Conservation (phyloP, 2,797 vertebrate genomes). For the Amniataba percoides region DNA sequence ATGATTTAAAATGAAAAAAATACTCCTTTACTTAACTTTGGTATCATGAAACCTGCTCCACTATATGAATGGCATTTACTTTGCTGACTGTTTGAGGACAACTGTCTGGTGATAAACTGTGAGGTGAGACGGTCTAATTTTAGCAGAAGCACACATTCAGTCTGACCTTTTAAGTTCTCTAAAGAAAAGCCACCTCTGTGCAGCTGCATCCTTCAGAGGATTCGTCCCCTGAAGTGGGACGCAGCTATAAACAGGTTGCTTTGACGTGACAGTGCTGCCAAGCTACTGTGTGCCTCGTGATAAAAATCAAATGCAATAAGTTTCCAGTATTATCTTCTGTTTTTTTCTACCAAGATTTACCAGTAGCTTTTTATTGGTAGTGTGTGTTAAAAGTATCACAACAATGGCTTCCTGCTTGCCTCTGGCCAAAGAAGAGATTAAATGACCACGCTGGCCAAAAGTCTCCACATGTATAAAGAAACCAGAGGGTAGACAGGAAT, state of each 20-base stretch:
- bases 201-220: constrained; percentile 34
- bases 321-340: constrained; percentile 17
- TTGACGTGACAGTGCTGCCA: constrained; percentile 16
- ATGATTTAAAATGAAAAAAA: neutral
- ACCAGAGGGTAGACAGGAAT: constrained; percentile 5
- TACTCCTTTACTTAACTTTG: too few relatives aligned
- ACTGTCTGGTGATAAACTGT: constrained; percentile 17
- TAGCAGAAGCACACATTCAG: constrained; percentile 7
- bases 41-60: neutral
- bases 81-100: constrained; percentile 17
- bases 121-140: constrained; percentile 35
- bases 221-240: constrained; percentile 27
- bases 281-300: constrained; percentile 11
- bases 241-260: constrained; percentile 24
- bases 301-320: neutral
- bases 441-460: neutral
- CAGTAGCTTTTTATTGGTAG: constrained; percentile 8
- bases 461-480: constrained; percentile 2
- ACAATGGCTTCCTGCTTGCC: constrained; percentile 3
- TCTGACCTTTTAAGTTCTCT: constrained; percentile 48
- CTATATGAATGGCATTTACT: neutral
- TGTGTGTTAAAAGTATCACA: neutral
- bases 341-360: constrained; percentile 12
- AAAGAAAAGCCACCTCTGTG: constrained; percentile 27
- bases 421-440: constrained; percentile 16